A percentile compares a stretch with the other conserved stretches of the same genome.
Evolutionary conservation across 2,888 invertebrate genomes (phyloP).

Genomic region (Eristalinus sepulchralis): DNA sequence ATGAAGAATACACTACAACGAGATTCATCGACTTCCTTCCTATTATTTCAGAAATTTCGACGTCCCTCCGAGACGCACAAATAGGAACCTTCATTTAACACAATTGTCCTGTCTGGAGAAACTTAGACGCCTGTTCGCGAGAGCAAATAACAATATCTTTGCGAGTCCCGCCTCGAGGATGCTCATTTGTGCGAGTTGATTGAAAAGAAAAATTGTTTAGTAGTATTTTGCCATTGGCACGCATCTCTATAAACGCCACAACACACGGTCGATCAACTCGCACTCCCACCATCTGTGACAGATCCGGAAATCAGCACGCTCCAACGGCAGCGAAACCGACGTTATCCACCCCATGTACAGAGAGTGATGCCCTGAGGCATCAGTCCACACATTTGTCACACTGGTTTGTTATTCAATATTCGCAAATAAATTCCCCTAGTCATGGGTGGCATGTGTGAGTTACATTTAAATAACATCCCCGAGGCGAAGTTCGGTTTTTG

Average conservation of each 20-base stretch:
- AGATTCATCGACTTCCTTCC: no score
- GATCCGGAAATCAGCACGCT: background rate
- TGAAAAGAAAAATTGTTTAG: background rate
- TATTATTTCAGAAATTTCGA: no score
- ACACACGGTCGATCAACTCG: background rate
- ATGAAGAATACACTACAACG: no score
- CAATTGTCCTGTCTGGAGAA: no score
- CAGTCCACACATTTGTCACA: background rate
- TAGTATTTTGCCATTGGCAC: background rate
- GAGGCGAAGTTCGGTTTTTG: background rate
- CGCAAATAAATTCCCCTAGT: background rate
- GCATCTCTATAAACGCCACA: background rate
- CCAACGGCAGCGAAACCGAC: background rate
- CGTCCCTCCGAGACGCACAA: no score
- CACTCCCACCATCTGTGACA: background rate
- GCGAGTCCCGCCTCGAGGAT: no score
- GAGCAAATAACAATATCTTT: no score
- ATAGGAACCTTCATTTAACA: no score
- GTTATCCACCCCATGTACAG: background rate
- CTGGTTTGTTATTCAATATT: background rate
- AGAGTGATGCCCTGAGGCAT: background rate
- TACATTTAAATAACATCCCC: background rate
- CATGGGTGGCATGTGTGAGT: background rate
- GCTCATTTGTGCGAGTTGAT: no score
- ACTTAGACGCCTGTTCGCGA: background rate